Conservation (phyloP, 2,888 invertebrate genomes). For the Eremobia ochroleuca region DNA sequence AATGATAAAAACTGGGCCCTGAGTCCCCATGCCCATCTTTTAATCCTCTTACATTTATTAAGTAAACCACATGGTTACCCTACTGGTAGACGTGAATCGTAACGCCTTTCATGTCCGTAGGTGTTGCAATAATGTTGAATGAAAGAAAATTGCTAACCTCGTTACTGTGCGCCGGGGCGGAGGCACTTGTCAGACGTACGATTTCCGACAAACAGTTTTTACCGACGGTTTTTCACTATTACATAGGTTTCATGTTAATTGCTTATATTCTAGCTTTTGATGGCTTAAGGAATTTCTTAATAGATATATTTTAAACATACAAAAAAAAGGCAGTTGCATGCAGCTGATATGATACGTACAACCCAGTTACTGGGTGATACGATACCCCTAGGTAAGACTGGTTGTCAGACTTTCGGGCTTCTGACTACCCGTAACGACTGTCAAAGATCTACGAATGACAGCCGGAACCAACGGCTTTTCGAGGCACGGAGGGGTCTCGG, state of each 20-base stretch:
- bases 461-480: too few relatives aligned
- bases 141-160: slow-evolving; percentile 67
- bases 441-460: too few relatives aligned
- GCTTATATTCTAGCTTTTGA: slow-evolving; percentile 5
- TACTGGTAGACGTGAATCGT: slow-evolving; percentile 51
- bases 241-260: slow-evolving; percentile 17
- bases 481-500: too few relatives aligned
- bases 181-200: slow-evolving; percentile 43
- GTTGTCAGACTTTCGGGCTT: too few relatives aligned
- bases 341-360: too few relatives aligned
- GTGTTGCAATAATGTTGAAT: slow-evolving; percentile 69
- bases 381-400: too few relatives aligned
- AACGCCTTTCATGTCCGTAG: slow-evolving; percentile 63
- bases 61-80: slow-evolving; percentile 47
- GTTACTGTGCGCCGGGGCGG: slow-evolving; percentile 40
- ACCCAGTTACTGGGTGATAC: too few relatives aligned
- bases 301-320: neutral
- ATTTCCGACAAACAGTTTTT: slow-evolving; percentile 32
- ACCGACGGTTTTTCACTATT: slow-evolving; percentile 9
- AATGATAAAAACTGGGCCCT: too few relatives aligned
- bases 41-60: neutral
- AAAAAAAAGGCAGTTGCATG: too few relatives aligned
- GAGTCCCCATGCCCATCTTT: neutral
- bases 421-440: too few relatives aligned
- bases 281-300: neutral